Evolutionary conservation across 2,113 vertebrate genomes (phyloP).

Genomic region (Vicugna pacos): DNA sequence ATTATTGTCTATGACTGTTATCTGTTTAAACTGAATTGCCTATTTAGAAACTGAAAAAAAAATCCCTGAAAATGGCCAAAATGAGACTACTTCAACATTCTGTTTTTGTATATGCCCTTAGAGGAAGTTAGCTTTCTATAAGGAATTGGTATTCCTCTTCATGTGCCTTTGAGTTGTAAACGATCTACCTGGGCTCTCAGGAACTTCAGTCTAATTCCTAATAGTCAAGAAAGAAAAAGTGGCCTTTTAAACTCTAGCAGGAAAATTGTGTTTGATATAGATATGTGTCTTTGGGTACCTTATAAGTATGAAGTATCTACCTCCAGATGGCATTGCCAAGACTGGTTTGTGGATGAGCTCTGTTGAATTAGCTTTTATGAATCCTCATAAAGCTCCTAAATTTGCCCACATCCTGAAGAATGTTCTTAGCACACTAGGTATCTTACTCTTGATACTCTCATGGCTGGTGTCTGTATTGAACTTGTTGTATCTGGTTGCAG

Average conservation of each 20-base stretch:
- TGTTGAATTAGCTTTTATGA: background rate
- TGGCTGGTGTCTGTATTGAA: background rate
- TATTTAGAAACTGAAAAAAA: background rate
- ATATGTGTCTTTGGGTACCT: background rate
- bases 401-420: background rate
- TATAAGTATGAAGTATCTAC: background rate
- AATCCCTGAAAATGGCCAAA: background rate
- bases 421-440: background rate
- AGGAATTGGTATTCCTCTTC: background rate
- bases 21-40: background rate
- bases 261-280: background rate
- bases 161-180: background rate
- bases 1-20: background rate
- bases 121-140: background rate
- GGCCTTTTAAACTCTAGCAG: background rate
- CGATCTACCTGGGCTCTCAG: background rate
- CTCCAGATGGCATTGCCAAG: background rate
- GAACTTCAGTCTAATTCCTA: background rate
- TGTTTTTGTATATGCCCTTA: background rate
- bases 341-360: background rate
- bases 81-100: background rate
- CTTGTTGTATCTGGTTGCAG: no score
- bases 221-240: background rate
- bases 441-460: background rate
- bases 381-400: background rate